Evolutionary conservation across 2,888 invertebrate genomes (phyloP).

Genomic region (Geophilus truncorum): DNA sequence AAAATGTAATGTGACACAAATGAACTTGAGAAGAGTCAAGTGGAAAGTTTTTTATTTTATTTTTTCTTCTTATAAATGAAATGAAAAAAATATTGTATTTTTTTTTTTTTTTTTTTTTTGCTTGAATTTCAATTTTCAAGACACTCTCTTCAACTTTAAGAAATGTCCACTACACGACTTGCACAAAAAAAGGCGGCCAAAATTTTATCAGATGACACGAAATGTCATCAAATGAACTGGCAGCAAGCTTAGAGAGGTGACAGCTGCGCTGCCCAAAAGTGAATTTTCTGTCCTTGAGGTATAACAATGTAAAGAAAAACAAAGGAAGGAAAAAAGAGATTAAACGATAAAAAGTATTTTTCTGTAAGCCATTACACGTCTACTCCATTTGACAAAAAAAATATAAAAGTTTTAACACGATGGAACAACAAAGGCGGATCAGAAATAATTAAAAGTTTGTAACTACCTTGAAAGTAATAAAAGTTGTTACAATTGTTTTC

Average conservation of each 20-base stretch:
- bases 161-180: conserved; percentile 5
- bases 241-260: conserved; percentile 27
- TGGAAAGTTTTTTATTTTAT: not conserved
- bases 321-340: not conserved
- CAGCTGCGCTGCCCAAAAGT: conserved; percentile 4
- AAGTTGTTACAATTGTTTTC: too few relatives aligned
- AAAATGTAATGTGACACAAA: conserved; percentile 17
- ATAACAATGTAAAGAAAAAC: conserved; percentile 1
- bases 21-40: not conserved
- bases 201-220: conserved; percentile 25
- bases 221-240: conserved; percentile 25
- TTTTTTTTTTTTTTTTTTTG: not conserved
- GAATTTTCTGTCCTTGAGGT: conserved; percentile 25
- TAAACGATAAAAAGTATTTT: not conserved
- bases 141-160: not conserved
- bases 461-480: too few relatives aligned
- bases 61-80: not conserved
- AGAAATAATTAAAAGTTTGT: too few relatives aligned
- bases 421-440: too few relatives aligned
- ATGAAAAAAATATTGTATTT: not conserved
- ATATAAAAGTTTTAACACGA: too few relatives aligned
- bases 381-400: not conserved
- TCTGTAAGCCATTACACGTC: not conserved
- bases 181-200: not conserved
- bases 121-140: not conserved